Evolutionary conservation across 2,888 invertebrate species (phyloP).

Genomic region (Eueremaeus valkanovi): DNA sequence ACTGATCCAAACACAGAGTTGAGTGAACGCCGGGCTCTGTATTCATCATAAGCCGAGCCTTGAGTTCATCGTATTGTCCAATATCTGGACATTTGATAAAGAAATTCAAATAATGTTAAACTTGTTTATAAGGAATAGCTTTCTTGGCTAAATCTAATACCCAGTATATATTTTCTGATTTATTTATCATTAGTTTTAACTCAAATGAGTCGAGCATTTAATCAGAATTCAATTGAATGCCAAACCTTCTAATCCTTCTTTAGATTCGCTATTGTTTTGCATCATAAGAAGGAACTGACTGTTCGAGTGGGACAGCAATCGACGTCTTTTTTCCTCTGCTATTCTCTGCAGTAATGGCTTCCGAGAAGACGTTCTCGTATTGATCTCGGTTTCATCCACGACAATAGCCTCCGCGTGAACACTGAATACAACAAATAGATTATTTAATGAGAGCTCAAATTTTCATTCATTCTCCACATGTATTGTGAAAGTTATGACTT

Average conservation of each 20-base stretch:
- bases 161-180: no score
- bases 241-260: no score
- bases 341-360: constrained; percentile 83
- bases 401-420: constrained; percentile 30
- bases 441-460: background rate
- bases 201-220: no score
- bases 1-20: constrained; percentile 78
- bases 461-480: no score
- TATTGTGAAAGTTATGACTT: no score
- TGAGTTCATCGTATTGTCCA: constrained; percentile 35
- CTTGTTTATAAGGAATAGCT: no score
- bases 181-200: no score
- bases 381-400: constrained; percentile 38
- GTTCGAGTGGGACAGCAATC: constrained; percentile 39
- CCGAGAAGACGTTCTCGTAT: constrained; percentile 28
- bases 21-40: constrained; percentile 91
- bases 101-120: no score
- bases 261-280: constrained; percentile 35
- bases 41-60: constrained; percentile 63
- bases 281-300: constrained; percentile 41
- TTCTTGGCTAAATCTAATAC: no score
- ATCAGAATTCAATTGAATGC: no score
- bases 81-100: no score
- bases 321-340: constrained; percentile 77
- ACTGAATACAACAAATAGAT: no score